Evolutionary conservation across 2,797 vertebrate species (phyloP), one percentile per base, ranked within the genome.

Genomic region (Sebastes matsubarae): DNA sequence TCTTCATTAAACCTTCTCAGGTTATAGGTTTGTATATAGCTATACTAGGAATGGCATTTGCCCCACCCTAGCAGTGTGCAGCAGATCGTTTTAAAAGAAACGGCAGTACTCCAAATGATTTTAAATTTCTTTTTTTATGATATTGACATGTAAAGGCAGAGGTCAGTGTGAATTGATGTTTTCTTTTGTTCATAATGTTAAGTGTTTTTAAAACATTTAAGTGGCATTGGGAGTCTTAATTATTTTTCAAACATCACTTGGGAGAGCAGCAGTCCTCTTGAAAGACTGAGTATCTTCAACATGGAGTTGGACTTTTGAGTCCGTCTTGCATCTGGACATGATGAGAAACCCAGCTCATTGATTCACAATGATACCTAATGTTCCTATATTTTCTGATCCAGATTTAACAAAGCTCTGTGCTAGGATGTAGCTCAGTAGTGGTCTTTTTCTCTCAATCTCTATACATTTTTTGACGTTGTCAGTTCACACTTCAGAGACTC

Each of bases 371-470:
- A 94, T 92, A 88, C 82, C 69, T 80, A 3, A 55, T 68, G 91
- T 94, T 93, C 91, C 90, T 91, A 88, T 84, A 72, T 3, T 77
- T 84, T 92, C 91, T 90, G 89, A 94, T 92, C 89, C 89, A 92
- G 88, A 82, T 68, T 34, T 59, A 3, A 8, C 3, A 27, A 3
- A 13, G 8, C 32, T 68, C 27, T 52, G 7, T 29, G 3, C 4
- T 12, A 5, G 2, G 22, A 3, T n/a, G 3, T 22, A 42, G 27
- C 27, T 14, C 12, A 2, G 2, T 4, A 7, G 18, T 16, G 4
- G 5, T 3, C 1, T 30, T 18, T 83, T 59, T 36, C 2, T 61
- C 2, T 55, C 3, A 2, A 2, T 57, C 5, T 4, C 12, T 46
- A 4, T 8, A 27, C 1, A 8, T 16, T 27, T 12, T 6, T 46